Evolutionary conservation across 2,888 invertebrate genomes (phyloP).

Genomic region (Tolmerus cingulatus): DNA sequence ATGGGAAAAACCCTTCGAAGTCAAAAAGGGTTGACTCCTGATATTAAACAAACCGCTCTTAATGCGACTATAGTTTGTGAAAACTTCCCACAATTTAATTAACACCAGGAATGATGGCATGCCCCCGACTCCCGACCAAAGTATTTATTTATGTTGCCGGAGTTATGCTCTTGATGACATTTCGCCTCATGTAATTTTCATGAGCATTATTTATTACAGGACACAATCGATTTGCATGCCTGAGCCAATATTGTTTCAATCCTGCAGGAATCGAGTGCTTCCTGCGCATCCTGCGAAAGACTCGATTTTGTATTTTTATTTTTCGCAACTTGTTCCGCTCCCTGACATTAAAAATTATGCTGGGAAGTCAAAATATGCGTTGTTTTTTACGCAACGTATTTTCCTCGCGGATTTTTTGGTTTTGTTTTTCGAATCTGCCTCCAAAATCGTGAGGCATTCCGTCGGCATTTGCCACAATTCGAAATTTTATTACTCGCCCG

Average conservation of each 20-base stretch:
- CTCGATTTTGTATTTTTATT: not conserved
- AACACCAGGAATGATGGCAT: not conserved
- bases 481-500: not conserved
- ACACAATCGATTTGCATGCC: not conserved
- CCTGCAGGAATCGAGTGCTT: not conserved
- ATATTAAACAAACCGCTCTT: not conserved
- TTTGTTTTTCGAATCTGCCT: not conserved
- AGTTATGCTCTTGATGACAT: not conserved
- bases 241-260: not conserved
- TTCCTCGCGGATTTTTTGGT: not conserved
- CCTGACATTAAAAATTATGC: not conserved
- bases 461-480: not conserved
- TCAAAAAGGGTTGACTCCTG: not conserved
- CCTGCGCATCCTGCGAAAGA: not conserved
- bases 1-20: not conserved
- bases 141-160: not conserved
- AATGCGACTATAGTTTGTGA: not conserved
- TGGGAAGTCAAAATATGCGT: not conserved
- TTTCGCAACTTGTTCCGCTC: not conserved
- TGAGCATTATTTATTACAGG: not conserved
- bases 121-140: not conserved
- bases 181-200: not conserved
- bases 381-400: not conserved
- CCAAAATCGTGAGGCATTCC: not conserved
- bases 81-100: not conserved